A percentile compares a stretch with the other conserved stretches of the same genome.
phyloP scores from a whole-genome alignment of 2,888 invertebrate species.

The Chironomus riparius region DNA sequence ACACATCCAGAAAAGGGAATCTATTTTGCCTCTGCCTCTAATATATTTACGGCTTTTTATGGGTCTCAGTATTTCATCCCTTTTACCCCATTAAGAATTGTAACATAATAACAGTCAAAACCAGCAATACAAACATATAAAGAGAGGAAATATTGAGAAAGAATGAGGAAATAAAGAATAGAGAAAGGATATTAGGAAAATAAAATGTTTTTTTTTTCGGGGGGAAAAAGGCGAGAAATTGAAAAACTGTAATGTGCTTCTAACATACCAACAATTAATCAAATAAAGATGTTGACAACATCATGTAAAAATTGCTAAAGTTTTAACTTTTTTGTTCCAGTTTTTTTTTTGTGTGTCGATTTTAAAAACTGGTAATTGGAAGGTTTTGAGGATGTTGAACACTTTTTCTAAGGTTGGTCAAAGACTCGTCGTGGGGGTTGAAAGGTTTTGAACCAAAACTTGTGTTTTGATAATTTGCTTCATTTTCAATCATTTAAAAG shows the following conservation, averaged over 20 bases:
- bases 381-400: no score
- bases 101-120: not conserved
- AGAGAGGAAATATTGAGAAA: no score
- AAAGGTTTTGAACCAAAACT: no score
- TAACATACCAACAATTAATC: conserved; percentile 18
- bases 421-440: no score
- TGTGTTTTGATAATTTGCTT: no score
- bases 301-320: conserved; percentile 24
- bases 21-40: not conserved
- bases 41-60: not conserved
- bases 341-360: no score
- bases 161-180: no score
- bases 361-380: no score
- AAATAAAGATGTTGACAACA: conserved; percentile 26
- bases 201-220: not conserved
- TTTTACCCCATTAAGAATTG: not conserved
- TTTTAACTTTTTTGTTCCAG: not conserved
- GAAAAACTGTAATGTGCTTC: not conserved
- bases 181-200: not conserved
- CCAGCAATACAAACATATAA: not conserved
- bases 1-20: not conserved
- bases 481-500: no score
- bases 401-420: no score
- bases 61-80: not conserved
- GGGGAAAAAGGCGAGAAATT: not conserved